Evolutionary conservation across 2,797 vertebrate genomes (phyloP).

Genomic region (Myiothlypis coronata): DNA sequence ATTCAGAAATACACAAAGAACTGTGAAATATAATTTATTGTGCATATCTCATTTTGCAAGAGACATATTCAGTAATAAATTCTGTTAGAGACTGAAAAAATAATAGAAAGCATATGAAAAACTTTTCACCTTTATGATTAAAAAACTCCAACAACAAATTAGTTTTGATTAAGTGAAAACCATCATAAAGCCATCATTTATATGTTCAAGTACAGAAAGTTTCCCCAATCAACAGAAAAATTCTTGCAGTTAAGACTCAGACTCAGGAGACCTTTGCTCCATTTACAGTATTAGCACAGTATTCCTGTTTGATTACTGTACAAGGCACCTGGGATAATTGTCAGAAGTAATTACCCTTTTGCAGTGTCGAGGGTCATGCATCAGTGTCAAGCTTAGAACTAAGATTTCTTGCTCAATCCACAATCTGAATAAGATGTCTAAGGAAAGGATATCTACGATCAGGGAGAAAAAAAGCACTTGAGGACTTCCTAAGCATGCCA

Average conservation of each 20-base stretch:
- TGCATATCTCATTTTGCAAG: not conserved
- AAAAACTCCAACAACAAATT: not conserved
- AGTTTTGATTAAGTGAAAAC: not conserved
- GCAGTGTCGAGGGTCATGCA: not conserved
- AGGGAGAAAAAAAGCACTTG: not conserved
- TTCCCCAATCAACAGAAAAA: not conserved
- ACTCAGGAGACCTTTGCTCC: not conserved
- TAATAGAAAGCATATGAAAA: not conserved
- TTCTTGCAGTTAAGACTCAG: not conserved
- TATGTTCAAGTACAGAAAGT: not conserved
- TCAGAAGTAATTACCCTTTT: conserved; percentile 17
- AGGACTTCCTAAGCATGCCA: not conserved
- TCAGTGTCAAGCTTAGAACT: not conserved
- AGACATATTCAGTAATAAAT: not conserved
- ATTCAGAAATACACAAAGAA: not conserved
- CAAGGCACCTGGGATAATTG: not conserved
- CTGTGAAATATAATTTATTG: not conserved
- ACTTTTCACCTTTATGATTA: not conserved
- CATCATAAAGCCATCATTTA: not conserved
- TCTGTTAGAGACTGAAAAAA: not conserved
- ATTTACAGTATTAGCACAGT: not conserved
- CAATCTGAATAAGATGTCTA: not conserved
- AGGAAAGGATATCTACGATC: not conserved
- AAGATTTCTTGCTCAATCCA: not conserved
- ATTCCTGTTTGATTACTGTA: not conserved